These are phyloP conservation scores for Orchestes rusci DNA, from an alignment of 2,888 invertebrate genomes.

Conservation along the genomic window DNA sequence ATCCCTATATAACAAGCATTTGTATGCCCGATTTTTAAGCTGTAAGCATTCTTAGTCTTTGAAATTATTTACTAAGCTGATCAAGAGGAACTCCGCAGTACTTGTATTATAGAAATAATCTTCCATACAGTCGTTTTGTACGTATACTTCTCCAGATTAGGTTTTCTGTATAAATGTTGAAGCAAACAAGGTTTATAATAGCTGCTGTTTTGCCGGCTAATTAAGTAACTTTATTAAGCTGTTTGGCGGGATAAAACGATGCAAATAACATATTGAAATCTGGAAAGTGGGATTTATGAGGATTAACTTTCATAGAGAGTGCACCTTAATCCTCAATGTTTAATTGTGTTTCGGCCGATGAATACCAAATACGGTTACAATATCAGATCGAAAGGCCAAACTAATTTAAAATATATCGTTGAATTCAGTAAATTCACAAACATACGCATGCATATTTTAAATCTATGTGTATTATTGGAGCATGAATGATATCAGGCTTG, in stretches of 20 bases:
- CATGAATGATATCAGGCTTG: slow-evolving; percentile 25
- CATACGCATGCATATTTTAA: slow-evolving; percentile 16
- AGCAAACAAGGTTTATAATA: slow-evolving; percentile 25
- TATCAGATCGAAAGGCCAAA: slow-evolving; percentile 8
- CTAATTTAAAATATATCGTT: slow-evolving; percentile 18
- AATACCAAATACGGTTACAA: neutral
- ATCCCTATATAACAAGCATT: slow-evolving; percentile 45
- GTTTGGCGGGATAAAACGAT: slow-evolving; percentile 19
- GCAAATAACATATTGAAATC: too few species aligned
- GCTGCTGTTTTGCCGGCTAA: slow-evolving; percentile 23
- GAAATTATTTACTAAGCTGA: slow-evolving; percentile 38
- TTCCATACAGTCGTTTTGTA: slow-evolving; percentile 24
- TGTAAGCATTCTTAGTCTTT: slow-evolving; percentile 35
- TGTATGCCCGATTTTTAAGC: slow-evolving; percentile 37
- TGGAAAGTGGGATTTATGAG: too few species aligned
- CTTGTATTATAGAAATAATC: slow-evolving; percentile 36
- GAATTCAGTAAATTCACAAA: slow-evolving; percentile 16
- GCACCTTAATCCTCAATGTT: too few species aligned
- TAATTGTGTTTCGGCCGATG: neutral
- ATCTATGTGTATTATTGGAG: slow-evolving; percentile 21
- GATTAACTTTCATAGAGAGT: too few species aligned
- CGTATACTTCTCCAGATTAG: slow-evolving; percentile 32
- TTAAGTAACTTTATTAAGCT: slow-evolving; percentile 24
- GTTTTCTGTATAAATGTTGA: slow-evolving; percentile 24
- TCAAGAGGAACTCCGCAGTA: slow-evolving; percentile 33